Conservation (phyloP, 2,888 invertebrate species). For the Scrobipalpa atriplicella region DNA sequence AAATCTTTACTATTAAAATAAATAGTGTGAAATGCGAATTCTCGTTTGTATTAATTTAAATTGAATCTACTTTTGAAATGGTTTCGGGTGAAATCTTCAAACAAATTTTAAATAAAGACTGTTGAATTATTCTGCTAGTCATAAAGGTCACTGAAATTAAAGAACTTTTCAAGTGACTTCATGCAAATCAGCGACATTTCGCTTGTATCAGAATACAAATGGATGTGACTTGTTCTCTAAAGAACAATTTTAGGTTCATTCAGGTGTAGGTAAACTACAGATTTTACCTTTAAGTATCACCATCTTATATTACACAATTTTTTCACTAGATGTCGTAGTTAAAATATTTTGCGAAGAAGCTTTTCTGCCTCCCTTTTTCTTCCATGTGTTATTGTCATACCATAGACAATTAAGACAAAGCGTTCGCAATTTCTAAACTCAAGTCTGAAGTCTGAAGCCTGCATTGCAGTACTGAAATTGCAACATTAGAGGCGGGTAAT, state of each 20-base stretch:
- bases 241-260: too few species aligned
- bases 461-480: constrained; percentile 32
- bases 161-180: too few species aligned
- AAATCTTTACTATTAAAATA: neutral
- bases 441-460: neutral
- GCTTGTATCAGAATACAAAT: too few species aligned
- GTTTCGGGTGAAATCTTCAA: neutral
- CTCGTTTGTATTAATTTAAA: neutral
- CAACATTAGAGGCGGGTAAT: constrained; percentile 39
- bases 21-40: neutral
- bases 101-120: neutral
- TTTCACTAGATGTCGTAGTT: too few species aligned
- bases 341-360: too few species aligned
- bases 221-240: too few species aligned
- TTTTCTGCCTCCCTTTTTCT: too few species aligned
- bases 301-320: too few species aligned
- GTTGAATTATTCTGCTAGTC: neutral
- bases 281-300: too few species aligned
- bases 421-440: neutral
- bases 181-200: too few species aligned
- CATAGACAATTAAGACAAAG: constrained; percentile 1
- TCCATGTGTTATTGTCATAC: too few species aligned
- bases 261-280: too few species aligned
- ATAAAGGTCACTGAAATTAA: neutral
- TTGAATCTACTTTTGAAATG: neutral